A percentile compares a stretch with the other conserved stretches of the same genome.
Evolutionary conservation across 2,888 invertebrate genomes (phyloP).

Genomic region (Drosophila leonis): DNA sequence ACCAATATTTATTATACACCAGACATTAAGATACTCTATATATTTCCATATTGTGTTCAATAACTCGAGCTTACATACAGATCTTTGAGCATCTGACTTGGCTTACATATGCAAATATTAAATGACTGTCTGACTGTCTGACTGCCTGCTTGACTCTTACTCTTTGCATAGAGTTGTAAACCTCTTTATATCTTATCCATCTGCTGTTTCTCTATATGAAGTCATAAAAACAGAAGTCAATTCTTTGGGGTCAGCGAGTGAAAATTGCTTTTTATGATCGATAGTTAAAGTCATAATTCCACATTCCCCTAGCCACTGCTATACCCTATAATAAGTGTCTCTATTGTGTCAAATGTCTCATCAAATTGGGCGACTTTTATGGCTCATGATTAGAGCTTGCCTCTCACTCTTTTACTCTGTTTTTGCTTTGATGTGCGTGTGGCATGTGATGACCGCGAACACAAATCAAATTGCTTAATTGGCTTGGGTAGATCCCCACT

Average conservation of each 20-base stretch:
- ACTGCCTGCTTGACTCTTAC: background rate
- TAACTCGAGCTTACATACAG: background rate
- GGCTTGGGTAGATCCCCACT: conserved; percentile 34
- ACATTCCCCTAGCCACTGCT: conserved; percentile 23
- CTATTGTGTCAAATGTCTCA: conserved; percentile 50
- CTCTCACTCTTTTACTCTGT: conserved; percentile 17
- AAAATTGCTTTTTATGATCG: conserved; percentile 74
- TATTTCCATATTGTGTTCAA: background rate
- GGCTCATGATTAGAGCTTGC: conserved; percentile 50
- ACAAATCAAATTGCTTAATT: conserved; percentile 78
- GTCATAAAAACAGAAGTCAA: conserved; percentile 56
- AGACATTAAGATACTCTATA: conserved; percentile 6
- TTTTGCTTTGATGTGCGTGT: conserved; percentile 36
- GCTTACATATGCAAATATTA: conserved; percentile 9
- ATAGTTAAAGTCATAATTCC: conserved; percentile 54
- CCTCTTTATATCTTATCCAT: conserved; percentile 6
- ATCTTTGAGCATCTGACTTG: background rate
- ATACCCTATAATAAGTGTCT: conserved; percentile 26
- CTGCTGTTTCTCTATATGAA: conserved; percentile 5
- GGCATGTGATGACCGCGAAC: conserved; percentile 45
- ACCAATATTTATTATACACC: background rate
- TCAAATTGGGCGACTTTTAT: conserved; percentile 49
- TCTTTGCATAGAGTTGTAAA: background rate
- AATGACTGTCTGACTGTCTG: background rate
- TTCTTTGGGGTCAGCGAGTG: conserved; percentile 63